Evolutionary conservation across 1,140 invertebrate genomes (phyloP).

Genomic region (Ridgeia piscesae): DNA sequence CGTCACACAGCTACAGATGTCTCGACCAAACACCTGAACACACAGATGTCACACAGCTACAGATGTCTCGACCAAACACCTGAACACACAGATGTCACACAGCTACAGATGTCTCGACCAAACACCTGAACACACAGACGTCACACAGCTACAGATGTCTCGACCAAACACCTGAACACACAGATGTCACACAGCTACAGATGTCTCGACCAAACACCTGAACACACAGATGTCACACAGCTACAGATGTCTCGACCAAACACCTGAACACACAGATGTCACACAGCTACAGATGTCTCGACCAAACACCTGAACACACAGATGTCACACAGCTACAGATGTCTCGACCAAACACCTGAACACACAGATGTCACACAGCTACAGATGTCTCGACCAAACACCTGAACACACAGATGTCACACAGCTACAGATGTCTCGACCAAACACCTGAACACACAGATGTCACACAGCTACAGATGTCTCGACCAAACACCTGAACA

Average conservation of each 20-base stretch:
- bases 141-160: slow-evolving; percentile 17
- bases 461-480: background rate
- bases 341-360: slow-evolving; percentile 28
- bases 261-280: background rate
- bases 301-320: background rate
- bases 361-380: background rate
- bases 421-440: background rate
- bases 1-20: background rate
- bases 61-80: background rate
- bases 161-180: slow-evolving; percentile 27
- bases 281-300: background rate
- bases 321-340: slow-evolving; percentile 19
- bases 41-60: background rate
- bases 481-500: background rate
- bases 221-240: background rate
- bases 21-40: background rate
- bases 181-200: background rate
- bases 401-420: background rate
- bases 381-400: background rate
- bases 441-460: background rate
- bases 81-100: background rate
- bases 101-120: background rate
- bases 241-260: background rate
- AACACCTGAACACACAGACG: slow-evolving; percentile 6
- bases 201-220: background rate